phyloP scores from a whole-genome alignment of 2,113 vertebrate species.

The Thryonomys swinderianus region DNA sequence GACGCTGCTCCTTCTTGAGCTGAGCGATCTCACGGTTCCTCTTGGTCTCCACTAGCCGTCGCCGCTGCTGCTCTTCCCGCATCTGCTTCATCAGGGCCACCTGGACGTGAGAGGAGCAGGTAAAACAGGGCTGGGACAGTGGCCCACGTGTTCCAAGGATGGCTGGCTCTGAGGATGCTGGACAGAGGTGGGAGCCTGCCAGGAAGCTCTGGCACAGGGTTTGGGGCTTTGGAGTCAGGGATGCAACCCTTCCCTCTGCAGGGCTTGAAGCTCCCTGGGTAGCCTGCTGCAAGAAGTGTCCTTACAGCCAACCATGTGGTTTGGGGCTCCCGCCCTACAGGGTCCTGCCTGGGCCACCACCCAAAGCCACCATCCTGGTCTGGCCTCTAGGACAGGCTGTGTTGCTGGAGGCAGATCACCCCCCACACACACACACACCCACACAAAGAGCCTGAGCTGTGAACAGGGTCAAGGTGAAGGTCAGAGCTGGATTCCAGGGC shows the following conservation, averaged over 20 bases:
- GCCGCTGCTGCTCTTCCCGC: conserved; percentile 97
- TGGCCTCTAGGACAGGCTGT: neutral
- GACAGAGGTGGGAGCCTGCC: neutral
- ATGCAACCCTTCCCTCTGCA: fast-evolving
- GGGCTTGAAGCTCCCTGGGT: no score
- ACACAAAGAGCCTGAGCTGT: neutral
- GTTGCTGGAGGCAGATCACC: neutral
- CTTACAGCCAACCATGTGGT: neutral
- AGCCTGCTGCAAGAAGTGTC: neutral
- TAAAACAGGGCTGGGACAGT: neutral
- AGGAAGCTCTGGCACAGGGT: neutral
- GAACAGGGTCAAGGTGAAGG: neutral
- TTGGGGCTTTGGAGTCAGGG: neutral
- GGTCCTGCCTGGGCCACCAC: neutral
- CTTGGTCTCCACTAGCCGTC: conserved; percentile 95
- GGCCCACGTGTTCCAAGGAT: no score
- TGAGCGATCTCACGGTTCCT: conserved; percentile 96
- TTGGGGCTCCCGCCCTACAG: neutral
- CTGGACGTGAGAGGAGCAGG: conserved; percentile 73
- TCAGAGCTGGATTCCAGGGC: neutral
- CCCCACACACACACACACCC: no score
- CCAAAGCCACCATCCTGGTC: neutral
- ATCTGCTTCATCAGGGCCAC: conserved; percentile 99
- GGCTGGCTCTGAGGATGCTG: neutral
- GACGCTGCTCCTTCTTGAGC: conserved; percentile 96